phyloP scores from a whole-genome alignment of 2,113 vertebrate genomes.

The Henicopernis longicauda region DNA sequence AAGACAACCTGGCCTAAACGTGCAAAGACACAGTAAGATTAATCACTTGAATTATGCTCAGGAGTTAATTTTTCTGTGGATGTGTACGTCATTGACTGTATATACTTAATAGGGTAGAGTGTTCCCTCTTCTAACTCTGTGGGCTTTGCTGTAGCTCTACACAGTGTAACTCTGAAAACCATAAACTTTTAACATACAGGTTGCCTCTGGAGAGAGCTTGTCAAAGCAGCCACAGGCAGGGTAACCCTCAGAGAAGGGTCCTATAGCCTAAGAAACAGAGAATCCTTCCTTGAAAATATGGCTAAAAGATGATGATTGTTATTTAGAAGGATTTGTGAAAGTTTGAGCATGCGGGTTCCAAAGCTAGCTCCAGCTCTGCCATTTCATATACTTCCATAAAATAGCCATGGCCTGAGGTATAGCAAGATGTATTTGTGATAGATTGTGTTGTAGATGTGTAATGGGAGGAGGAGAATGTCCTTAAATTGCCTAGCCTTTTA shows the following conservation, averaged over 20 bases:
- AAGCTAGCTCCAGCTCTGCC: background rate
- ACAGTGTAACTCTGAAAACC: background rate
- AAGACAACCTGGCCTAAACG: background rate
- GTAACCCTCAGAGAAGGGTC: background rate
- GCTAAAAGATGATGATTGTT: background rate
- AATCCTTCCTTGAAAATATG: background rate
- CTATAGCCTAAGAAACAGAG: background rate
- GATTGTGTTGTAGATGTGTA: background rate
- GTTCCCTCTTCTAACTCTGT: background rate
- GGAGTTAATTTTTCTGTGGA: background rate
- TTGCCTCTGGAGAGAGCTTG: background rate
- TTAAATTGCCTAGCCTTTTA: background rate
- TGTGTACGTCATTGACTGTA: background rate
- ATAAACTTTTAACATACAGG: background rate
- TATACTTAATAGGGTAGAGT: background rate
- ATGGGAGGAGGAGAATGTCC: background rate
- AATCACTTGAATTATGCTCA: background rate
- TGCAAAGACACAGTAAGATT: background rate
- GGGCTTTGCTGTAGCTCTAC: background rate
- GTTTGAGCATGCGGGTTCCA: background rate
- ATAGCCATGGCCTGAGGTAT: background rate
- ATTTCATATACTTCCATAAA: background rate
- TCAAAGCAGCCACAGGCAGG: background rate
- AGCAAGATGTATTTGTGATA: background rate
- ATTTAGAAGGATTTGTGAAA: background rate